phyloP scores from a whole-genome alignment of 2,113 vertebrate genomes.

The Argyrosomus japonicus region DNA sequence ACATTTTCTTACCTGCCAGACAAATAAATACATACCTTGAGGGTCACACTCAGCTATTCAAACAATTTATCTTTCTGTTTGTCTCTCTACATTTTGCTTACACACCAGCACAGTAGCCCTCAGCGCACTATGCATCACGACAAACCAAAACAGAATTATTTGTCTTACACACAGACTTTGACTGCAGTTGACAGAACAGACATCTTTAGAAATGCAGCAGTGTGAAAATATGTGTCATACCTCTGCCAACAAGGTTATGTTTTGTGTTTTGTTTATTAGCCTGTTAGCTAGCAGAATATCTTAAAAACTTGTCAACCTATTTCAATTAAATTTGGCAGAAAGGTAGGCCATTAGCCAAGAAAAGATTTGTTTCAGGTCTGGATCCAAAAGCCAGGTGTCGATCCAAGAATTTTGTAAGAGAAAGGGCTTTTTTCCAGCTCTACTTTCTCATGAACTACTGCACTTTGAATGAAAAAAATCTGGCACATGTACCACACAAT shows the following conservation, averaged over 20 bases:
- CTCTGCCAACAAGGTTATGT: slow-evolving; percentile 14
- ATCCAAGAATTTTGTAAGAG: background rate
- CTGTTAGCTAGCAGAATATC: background rate
- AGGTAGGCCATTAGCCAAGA: slow-evolving; percentile 19
- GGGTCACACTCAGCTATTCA: slow-evolving; percentile 27
- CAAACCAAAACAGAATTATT: slow-evolving; percentile 31
- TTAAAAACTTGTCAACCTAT: background rate
- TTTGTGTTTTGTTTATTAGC: slow-evolving; percentile 34
- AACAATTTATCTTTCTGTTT: slow-evolving; percentile 34
- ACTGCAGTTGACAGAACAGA: slow-evolving; percentile 39
- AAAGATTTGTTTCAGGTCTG: slow-evolving; percentile 7
- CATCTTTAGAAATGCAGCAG: slow-evolving; percentile 18
- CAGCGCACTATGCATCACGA: slow-evolving; percentile 18
- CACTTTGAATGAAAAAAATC: background rate
- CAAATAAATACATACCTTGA: slow-evolving; percentile 12
- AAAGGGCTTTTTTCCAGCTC: background rate
- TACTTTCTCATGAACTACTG: slow-evolving; percentile 18
- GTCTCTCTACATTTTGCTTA: slow-evolving; percentile 18
- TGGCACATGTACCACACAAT: slow-evolving; percentile 2
- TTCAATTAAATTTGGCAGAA: slow-evolving; percentile 11
- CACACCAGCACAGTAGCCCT: slow-evolving; percentile 28
- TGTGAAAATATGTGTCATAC: slow-evolving; percentile 6
- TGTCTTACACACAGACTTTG: slow-evolving; percentile 16
- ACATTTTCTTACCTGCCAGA: slow-evolving; percentile 27
- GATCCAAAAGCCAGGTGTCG: slow-evolving; percentile 13